Evolutionary conservation across 2,888 invertebrate genomes (phyloP), one percentile per base, ranked within the genome.

Genomic region (Deilephila porcellus): DNA sequence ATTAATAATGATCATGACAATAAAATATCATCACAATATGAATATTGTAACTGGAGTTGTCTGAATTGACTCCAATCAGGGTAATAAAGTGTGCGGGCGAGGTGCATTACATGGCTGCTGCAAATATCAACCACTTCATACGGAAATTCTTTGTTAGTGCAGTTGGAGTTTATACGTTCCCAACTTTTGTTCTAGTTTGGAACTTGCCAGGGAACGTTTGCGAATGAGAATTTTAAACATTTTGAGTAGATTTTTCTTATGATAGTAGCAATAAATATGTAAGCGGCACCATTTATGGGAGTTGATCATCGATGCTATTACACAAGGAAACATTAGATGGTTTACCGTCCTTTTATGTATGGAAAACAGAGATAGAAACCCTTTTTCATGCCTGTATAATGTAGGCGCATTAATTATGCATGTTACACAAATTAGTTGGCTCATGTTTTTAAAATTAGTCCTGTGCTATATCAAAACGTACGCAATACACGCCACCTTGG

Each of bases 61-160:
- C 45, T 20, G 52, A 67, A 67, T 67, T 67, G 67, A 67, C 67
- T 67, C 52, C 52, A 67, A 67, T 67, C 52, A 67, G 11, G 11
- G 37, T n/a, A 67, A 52, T 25, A 52, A 60, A 67, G 52, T 52
- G 45, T 45, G 67, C 67, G 17, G 67, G 45, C 67, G 63, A 37
- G 52, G 56, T 56, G 56, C 56, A 56, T n/a, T 67, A 45, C 67
- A 52, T 52, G 11, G 45, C 45, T 67, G 67, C 45, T 34, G 34
- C 34, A 20, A 52, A 64, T 14, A 4, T n/a, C n/a, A 64, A 64
- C 19, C 45, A 11, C 19, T 37, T 20, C n/a, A 11, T 8, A 34
- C 64, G 37, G 37, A 64, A 64, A 34, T 63, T 63, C 37, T 8
- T 34, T 64, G n/a, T 34, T 19, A 19, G 37, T 56, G 56, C 56